Evolutionary conservation across 2,113 vertebrate species (phyloP).

Genomic region (Acanthisitta chloris): DNA sequence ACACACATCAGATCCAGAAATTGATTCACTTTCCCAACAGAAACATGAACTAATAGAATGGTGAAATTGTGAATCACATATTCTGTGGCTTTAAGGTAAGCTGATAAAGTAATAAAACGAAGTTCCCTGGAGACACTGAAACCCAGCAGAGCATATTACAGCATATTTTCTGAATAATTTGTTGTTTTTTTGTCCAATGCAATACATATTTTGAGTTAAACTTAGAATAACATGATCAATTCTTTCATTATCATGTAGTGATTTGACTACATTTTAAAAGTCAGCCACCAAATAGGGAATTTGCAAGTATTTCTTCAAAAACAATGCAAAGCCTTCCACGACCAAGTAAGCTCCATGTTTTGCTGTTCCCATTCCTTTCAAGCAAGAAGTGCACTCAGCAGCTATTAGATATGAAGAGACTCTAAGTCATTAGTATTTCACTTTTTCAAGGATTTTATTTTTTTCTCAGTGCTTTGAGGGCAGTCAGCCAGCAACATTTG

Average conservation of each 20-base stretch:
- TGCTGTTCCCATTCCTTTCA: neutral
- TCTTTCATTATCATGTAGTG: neutral
- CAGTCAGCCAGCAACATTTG: conserved; percentile 8
- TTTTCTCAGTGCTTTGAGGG: neutral
- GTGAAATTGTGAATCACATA: neutral
- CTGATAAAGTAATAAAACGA: neutral
- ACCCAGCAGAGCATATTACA: neutral
- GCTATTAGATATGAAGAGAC: neutral
- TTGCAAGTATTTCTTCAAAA: neutral
- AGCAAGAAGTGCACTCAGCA: neutral
- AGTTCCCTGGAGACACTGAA: neutral
- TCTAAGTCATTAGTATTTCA: conserved; percentile 18
- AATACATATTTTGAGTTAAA: neutral
- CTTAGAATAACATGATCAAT: neutral
- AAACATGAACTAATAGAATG: neutral
- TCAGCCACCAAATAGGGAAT: neutral
- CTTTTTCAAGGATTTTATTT: neutral
- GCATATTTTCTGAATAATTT: neutral
- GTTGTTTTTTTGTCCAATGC: neutral
- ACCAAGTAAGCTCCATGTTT: neutral
- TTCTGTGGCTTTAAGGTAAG: conserved; percentile 17
- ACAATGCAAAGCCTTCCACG: neutral
- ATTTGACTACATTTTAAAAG: neutral
- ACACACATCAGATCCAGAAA: neutral
- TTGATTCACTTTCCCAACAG: conserved; percentile 17